These are phyloP conservation scores for Toxostoma redivivum DNA, from an alignment of 2,113 vertebrate species.

Conservation along the genomic window DNA sequence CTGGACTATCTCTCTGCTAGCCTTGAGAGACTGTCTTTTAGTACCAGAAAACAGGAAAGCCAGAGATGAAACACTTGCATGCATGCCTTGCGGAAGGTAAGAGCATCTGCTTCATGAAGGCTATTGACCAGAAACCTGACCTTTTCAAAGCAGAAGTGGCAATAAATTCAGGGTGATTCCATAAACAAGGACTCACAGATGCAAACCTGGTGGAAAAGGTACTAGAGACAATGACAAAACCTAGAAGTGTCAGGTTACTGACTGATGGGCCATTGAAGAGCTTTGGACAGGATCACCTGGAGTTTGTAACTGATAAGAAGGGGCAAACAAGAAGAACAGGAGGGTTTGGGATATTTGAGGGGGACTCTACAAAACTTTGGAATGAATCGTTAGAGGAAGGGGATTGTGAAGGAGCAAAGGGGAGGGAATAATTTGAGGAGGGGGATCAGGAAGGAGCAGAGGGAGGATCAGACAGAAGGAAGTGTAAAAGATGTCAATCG, in stretches of 20 bases:
- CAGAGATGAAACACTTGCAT: not conserved
- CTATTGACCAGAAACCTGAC: not conserved
- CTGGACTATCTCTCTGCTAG: not conserved
- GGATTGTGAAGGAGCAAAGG: not conserved
- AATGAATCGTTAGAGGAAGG: not conserved
- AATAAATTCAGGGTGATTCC: not conserved
- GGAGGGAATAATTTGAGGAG: not conserved
- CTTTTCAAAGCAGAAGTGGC: not conserved
- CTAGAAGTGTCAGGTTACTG: not conserved
- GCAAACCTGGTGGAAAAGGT: not conserved
- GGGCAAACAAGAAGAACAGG: not conserved
- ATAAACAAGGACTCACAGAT: not conserved
- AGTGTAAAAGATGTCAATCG: accelerated
- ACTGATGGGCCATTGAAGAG: not conserved
- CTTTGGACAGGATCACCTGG: not conserved
- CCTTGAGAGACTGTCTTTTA: not conserved
- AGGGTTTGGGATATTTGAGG: not conserved
- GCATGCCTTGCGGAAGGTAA: not conserved
- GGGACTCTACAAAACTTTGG: not conserved
- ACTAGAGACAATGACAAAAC: not conserved
- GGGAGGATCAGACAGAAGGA: not conserved
- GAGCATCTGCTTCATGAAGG: not conserved
- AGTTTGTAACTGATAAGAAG: not conserved
- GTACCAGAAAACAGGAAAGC: not conserved
- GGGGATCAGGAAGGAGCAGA: not conserved